phyloP scores from a whole-genome alignment of 2,888 invertebrate genomes.

The Hylaea fasciaria region DNA sequence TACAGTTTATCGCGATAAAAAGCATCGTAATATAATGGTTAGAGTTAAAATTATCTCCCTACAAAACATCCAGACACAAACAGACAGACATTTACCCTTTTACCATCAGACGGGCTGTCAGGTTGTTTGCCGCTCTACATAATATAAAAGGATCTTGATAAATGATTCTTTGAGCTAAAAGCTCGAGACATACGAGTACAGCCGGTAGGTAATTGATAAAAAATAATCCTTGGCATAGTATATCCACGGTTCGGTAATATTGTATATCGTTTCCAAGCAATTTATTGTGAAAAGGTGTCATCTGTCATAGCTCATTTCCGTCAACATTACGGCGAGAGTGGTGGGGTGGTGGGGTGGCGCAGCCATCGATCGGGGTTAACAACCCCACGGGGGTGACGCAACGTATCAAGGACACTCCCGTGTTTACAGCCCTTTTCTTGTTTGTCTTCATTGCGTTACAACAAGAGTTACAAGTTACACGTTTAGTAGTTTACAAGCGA shows the following conservation, averaged over 20 bases:
- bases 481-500: not conserved
- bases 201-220: too few species aligned
- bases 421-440: slow-evolving; percentile 36
- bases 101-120: too few species aligned
- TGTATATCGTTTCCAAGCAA: slow-evolving; percentile 25
- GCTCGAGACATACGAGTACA: too few species aligned
- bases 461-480: not conserved
- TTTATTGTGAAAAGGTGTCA: slow-evolving; percentile 33
- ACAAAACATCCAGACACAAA: too few species aligned
- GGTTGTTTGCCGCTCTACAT: too few species aligned
- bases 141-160: too few species aligned
- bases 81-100: too few species aligned
- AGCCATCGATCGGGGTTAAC: slow-evolving; percentile 57
- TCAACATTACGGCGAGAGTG: slow-evolving; percentile 35
- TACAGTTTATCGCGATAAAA: too few species aligned
- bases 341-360: slow-evolving; percentile 28
- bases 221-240: too few species aligned
- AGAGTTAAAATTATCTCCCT: too few species aligned
- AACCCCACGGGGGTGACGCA: slow-evolving; percentile 46
- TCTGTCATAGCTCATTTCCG: slow-evolving; percentile 32
- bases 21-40: too few species aligned
- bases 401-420: slow-evolving; percentile 49
- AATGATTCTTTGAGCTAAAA: too few species aligned
- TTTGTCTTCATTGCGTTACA: slow-evolving; percentile 12
- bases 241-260: slow-evolving; percentile 17